A percentile compares a stretch with the other conserved stretches of the same genome.
Evolutionary conservation across 64 coral and sea anemone species (phyloP).

Genomic region (Platygyra sinensis): DNA sequence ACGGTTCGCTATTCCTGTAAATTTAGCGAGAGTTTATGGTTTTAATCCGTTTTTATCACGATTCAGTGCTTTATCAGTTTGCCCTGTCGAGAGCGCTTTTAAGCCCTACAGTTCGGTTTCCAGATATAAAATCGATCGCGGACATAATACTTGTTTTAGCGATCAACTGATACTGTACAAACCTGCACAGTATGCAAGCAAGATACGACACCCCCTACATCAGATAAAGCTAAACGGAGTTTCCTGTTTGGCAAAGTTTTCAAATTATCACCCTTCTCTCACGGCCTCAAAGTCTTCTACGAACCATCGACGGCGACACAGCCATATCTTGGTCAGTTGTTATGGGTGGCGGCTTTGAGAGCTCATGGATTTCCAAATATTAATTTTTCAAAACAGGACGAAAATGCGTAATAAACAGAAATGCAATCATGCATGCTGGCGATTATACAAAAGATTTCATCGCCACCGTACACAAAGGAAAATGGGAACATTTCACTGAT

Average conservation of each 20-base stretch:
- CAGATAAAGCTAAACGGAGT: slow-evolving; percentile 79
- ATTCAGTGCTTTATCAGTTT: slow-evolving; percentile 31
- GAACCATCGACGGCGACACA: slow-evolving; percentile 60
- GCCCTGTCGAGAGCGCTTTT: slow-evolving; percentile 21
- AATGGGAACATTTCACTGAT: slow-evolving; percentile 81
- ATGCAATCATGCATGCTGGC: slow-evolving; percentile 70
- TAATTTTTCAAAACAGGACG: slow-evolving; percentile 73
- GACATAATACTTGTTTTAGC: slow-evolving; percentile 64
- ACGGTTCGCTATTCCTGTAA: background rate
- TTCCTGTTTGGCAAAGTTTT: slow-evolving; percentile 86
- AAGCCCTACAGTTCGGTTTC: slow-evolving; percentile 17
- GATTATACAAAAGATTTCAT: slow-evolving; percentile 97
- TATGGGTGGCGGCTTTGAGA: slow-evolving; percentile 69
- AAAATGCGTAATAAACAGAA: slow-evolving; percentile 77
- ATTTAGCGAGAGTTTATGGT: background rate
- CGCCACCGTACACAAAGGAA: slow-evolving; percentile 88
- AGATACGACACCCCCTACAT: slow-evolving; percentile 81
- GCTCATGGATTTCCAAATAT: background rate
- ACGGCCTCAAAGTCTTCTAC: slow-evolving; percentile 17
- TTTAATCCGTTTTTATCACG: slow-evolving; percentile 51
- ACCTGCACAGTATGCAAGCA: slow-evolving; percentile 76
- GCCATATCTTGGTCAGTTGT: slow-evolving; percentile 38
- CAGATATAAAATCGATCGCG: slow-evolving; percentile 42
- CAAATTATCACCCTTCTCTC: slow-evolving; percentile 83
- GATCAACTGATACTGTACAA: slow-evolving; percentile 69